Percentiles rank a stretch among this genome's conserved stretches.
These are phyloP conservation scores for Synanthedon andrenaeformis DNA, from an alignment of 2,888 invertebrate species.

Conservation along the genomic window DNA sequence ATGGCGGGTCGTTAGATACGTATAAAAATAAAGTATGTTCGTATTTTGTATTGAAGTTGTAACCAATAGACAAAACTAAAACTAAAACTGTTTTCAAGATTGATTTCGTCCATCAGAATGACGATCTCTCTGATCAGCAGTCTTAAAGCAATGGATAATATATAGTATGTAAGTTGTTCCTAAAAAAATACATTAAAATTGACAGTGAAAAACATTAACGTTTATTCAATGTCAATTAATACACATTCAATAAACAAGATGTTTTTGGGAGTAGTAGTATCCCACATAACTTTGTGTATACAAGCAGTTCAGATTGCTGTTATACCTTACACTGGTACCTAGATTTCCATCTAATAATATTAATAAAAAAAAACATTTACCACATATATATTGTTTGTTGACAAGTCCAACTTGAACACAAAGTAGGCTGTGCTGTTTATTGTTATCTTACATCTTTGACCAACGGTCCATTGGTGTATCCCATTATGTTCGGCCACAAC, in stretches of 20 bases:
- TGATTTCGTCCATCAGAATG: too few relatives aligned
- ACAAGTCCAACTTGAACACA: conserved; percentile 77
- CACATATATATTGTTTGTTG: conserved; percentile 81
- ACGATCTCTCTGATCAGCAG: too few relatives aligned
- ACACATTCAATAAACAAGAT: neutral
- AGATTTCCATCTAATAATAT: neutral
- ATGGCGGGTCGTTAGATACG: too few relatives aligned
- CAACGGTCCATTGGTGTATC: conserved; percentile 93
- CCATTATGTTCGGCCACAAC: conserved; percentile 86
- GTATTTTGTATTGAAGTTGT: too few relatives aligned
- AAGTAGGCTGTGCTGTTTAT: conserved; percentile 77
- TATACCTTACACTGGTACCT: neutral
- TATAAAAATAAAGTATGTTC: too few relatives aligned
- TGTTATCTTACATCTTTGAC: conserved; percentile 82
- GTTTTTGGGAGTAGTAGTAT: neutral
- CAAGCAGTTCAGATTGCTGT: too few relatives aligned
- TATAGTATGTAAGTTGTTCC: too few relatives aligned
- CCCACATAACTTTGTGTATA: too few relatives aligned
- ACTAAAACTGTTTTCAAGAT: too few relatives aligned
- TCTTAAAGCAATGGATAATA: too few relatives aligned
- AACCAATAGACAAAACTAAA: too few relatives aligned
- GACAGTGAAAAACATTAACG: neutral
- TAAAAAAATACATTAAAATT: too few relatives aligned
- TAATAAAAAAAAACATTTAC: conserved; percentile 60
- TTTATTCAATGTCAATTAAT: neutral